Evolutionary conservation across 2,888 invertebrate species (phyloP).

Genomic region (Orchesella flavescens): DNA sequence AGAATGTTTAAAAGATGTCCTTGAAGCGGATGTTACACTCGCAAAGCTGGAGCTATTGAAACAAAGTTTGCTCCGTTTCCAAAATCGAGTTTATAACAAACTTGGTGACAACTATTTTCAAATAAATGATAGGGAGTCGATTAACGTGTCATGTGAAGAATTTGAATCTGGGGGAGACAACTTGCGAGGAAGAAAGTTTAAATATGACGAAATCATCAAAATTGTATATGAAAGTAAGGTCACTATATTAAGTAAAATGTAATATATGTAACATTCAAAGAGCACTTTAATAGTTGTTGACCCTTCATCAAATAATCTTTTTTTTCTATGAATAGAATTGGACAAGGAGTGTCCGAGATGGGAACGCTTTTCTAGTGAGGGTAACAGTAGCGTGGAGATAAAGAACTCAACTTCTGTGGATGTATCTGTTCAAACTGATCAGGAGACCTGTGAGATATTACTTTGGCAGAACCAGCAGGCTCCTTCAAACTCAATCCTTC

Average conservation of each 20-base stretch:
- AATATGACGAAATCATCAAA: slow-evolving; percentile 40
- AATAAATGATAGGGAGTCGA: not conserved
- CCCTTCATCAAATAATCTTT: not conserved
- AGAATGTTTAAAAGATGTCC: slow-evolving; percentile 7
- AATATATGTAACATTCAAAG: not conserved
- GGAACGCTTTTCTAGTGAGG: slow-evolving; percentile 27
- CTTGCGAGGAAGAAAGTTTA: slow-evolving; percentile 22
- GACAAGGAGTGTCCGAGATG: slow-evolving; percentile 14
- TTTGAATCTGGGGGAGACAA: slow-evolving; percentile 13
- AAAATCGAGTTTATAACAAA: slow-evolving; percentile 13
- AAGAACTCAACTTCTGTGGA: not conserved
- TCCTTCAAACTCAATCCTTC: not conserved
- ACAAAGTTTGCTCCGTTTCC: slow-evolving; percentile 41
- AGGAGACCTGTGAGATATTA: not conserved
- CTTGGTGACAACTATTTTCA: slow-evolving; percentile 37
- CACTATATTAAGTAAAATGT: slow-evolving; percentile 6
- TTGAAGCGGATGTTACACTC: slow-evolving; percentile 22
- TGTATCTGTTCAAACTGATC: not conserved
- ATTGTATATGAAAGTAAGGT: slow-evolving; percentile 48
- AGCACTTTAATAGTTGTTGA: too few relatives aligned
- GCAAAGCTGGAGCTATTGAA: slow-evolving; percentile 20
- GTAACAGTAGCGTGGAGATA: not conserved
- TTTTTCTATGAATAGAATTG: not conserved
- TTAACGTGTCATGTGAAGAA: not conserved
- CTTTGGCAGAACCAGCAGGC: not conserved